A percentile compares a stretch with the other conserved stretches of the same genome.
phyloP scores from a whole-genome alignment of 2,113 vertebrate genomes.

The Astur gentilis region DNA sequence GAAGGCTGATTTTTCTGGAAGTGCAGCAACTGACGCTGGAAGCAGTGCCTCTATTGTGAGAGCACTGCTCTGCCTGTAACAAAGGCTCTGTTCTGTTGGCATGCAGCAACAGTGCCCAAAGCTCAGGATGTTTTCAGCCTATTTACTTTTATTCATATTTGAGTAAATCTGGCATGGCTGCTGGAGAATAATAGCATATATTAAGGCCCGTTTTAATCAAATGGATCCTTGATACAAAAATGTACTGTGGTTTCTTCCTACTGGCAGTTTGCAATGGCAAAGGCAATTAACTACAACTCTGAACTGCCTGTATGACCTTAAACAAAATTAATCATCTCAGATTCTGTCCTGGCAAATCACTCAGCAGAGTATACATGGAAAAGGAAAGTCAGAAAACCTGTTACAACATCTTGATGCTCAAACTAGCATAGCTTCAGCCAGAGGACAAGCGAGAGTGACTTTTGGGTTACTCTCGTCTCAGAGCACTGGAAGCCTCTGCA shows the following conservation, averaged over 20 bases:
- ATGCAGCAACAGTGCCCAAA: not conserved
- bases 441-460: not conserved
- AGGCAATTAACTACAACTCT: not conserved
- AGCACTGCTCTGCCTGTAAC: not conserved
- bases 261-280: not conserved
- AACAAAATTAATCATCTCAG: not conserved
- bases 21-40: not conserved
- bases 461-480: not conserved
- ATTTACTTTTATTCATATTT: conserved; percentile 17
- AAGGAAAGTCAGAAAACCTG: not conserved
- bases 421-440: not conserved
- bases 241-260: not conserved
- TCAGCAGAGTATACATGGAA: not conserved
- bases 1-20: not conserved
- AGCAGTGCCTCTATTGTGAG: not conserved
- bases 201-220: not conserved
- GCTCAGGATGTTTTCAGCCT: conserved; percentile 48
- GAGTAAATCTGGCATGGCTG: not conserved
- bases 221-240: not conserved
- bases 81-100: conserved; percentile 39
- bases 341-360: not conserved
- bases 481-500: not conserved
- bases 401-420: not conserved
- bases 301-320: not conserved
- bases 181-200: not conserved